These are phyloP conservation scores for Charadrius vociferus DNA, from an alignment of 2,113 vertebrate genomes.

Conservation along the genomic window DNA sequence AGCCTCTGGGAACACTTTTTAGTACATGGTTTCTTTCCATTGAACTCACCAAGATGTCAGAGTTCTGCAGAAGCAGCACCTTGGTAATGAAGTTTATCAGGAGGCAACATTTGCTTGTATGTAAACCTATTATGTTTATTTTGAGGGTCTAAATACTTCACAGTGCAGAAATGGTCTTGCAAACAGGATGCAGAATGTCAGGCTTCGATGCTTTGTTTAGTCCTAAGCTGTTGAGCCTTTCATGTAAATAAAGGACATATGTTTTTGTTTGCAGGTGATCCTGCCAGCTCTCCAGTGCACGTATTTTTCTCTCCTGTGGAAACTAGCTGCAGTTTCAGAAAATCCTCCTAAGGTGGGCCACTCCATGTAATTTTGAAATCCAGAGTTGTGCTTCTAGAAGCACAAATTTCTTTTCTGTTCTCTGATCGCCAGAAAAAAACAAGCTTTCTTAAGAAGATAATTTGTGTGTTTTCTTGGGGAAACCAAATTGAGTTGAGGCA, in stretches of 20 bases:
- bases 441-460: not conserved
- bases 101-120: not conserved
- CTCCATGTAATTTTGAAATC: not conserved
- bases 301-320: constrained; percentile 85
- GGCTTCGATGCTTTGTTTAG: not conserved
- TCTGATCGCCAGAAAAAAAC: not conserved
- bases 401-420: not conserved
- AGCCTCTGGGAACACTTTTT: not conserved
- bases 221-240: not conserved
- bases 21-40: not conserved
- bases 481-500: not conserved
- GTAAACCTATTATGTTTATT: not conserved
- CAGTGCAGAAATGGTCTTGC: not conserved
- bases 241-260: constrained; percentile 7
- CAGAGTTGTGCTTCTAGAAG: not conserved
- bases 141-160: not conserved
- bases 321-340: constrained; percentile 75
- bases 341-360: constrained; percentile 78
- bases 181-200: not conserved
- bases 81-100: not conserved
- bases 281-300: constrained; percentile 82
- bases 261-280: constrained; percentile 76
- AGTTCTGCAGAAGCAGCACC: not conserved
- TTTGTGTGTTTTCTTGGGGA: not conserved
- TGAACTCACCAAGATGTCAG: not conserved